Base-by-base conservation (phyloP, 2,888 invertebrate species). In the Apamea anceps region DNA sequence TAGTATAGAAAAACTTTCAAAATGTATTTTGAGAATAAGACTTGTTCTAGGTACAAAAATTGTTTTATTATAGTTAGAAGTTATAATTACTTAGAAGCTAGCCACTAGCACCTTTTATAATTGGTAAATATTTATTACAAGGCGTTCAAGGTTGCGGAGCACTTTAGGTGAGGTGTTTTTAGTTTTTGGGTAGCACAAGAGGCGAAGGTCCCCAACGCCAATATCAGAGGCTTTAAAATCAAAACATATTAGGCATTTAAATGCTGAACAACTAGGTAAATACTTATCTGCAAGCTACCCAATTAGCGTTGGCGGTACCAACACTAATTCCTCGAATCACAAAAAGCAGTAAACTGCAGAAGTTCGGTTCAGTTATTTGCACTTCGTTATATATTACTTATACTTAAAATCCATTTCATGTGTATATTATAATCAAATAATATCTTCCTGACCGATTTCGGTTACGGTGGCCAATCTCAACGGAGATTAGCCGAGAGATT, bases 281-380 rank as follows among this genome's bases (percentile, higher is more conserved):
- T 5, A 66, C 13, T 21, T 67, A 28, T 68, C 25, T 60, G 28
- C 77, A 42, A 28, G 77, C 28, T 28, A 5, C 8, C 21, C 48
- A 78, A 78, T 78, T 62, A 62, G 68, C 28, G 51, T 60, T 32
- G 37, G 37, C 32, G 1, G 21, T 21, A 63, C 63, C 32, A 32
- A 62, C 21, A 12, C 65, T 65, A 21, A 65, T 37, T 32, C 45
- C 18, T 57, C n/a, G 2, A 37, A 57, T 48, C 0, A 15, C 77
- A 78, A 48, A 37, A 67, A 6, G 25, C 77, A 60, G 1, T n/a
- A 45, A 10, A 54, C 12, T 6, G 0, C 68, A 68, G 78, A 78
- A 78, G 68, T 51, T 10, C 0, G 5, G 4, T 57, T 18, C 3
- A 48, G n/a, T 32, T 32, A 18, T 75, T 42, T 70, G 0, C 0